A percentile compares a stretch with the other conserved stretches of the same genome.
These are phyloP conservation scores for Lycophotia porphyrea DNA, from an alignment of 2,888 invertebrate species.

Conservation along the genomic window DNA sequence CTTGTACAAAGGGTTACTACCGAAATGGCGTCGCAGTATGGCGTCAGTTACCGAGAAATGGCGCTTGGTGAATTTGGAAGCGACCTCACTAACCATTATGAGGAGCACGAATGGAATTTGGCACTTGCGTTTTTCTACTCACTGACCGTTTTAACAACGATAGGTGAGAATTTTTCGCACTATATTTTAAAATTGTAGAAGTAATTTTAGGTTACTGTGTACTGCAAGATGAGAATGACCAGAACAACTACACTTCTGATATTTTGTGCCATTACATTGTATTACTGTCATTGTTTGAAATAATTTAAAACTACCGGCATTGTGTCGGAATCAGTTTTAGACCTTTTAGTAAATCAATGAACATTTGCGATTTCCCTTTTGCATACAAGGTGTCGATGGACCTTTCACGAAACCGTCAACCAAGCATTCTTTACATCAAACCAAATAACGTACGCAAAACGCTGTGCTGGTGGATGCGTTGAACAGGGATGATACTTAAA, in stretches of 20 bases:
- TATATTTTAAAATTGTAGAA: slow-evolving; percentile 50
- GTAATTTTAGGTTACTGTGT: slow-evolving; percentile 18
- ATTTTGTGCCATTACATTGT: not conserved
- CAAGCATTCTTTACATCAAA: not conserved
- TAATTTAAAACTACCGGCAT: not conserved
- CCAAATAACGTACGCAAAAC: not conserved
- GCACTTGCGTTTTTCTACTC: slow-evolving; percentile 98
- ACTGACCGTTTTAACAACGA: slow-evolving; percentile 97
- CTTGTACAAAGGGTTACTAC: slow-evolving; percentile 94
- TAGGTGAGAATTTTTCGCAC: slow-evolving; percentile 91
- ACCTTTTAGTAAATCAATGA: not conserved
- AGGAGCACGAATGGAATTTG: slow-evolving; percentile 96
- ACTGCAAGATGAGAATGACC: not conserved
- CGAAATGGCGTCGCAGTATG: slow-evolving; percentile 92
- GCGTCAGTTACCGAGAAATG: slow-evolving; percentile 89
- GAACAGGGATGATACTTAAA: not conserved
- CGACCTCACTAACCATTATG: slow-evolving; percentile 84
- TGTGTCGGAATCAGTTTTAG: not conserved
- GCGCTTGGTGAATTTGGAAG: slow-evolving; percentile 87
- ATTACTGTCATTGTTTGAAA: not conserved
- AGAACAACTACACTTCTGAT: not conserved
- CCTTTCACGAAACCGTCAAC: not conserved
- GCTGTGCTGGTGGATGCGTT: not conserved
- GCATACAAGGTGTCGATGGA: not conserved
- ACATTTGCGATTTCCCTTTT: not conserved